Evolutionary conservation across 2,888 invertebrate genomes (phyloP).

Genomic region (Luperina testacea): DNA sequence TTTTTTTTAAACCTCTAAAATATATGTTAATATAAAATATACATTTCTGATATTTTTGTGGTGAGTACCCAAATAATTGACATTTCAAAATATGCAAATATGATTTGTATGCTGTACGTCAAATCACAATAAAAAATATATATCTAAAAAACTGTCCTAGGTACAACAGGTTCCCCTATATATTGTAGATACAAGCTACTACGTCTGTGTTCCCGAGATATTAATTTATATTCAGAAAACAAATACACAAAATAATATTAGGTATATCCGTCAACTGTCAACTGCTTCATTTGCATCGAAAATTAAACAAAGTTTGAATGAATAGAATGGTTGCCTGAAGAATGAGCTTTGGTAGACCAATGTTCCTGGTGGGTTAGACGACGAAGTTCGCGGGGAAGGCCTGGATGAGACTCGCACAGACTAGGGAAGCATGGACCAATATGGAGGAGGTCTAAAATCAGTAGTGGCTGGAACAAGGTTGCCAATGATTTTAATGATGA

Average conservation of each 20-base stretch:
- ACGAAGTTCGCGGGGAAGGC: neutral
- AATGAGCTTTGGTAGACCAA: neutral
- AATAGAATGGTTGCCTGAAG: neutral
- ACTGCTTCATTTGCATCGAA: conserved; percentile 7
- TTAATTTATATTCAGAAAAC: conserved; percentile 28
- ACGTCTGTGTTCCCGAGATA: neutral
- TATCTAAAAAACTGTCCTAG: no score
- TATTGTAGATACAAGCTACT: neutral
- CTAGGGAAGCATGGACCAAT: neutral
- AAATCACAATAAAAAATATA: no score
- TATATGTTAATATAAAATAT: no score
- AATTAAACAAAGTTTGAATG: neutral
- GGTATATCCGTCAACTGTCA: neutral
- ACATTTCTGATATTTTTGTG: no score
- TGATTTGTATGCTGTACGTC: no score
- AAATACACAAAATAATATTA: conserved; percentile 6
- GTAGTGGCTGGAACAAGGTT: neutral
- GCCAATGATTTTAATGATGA: neutral
- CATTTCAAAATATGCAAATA: no score
- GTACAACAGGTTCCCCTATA: no score
- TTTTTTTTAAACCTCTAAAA: no score
- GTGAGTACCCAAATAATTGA: no score
- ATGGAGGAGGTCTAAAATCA: neutral
- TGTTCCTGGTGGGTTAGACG: neutral
- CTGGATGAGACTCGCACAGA: neutral